phyloP scores from a whole-genome alignment of 1,140 invertebrate species.

The Ceratina calcarata region DNA sequence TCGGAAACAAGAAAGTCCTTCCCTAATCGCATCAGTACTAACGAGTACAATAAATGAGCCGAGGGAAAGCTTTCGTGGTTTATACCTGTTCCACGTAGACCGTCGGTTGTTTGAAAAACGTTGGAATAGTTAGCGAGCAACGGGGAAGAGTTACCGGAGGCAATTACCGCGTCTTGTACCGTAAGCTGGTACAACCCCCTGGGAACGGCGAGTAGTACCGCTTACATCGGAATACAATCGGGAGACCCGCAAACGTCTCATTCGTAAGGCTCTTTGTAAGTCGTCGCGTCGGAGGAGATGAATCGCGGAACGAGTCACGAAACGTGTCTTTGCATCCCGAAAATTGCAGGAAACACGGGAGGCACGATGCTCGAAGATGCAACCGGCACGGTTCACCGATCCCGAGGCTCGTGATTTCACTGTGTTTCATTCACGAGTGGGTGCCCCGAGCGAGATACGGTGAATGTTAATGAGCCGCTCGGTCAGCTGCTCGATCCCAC shows the following conservation, averaged over 20 bases:
- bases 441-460: conserved; percentile 65
- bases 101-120: neutral
- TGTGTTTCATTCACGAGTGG: conserved; percentile 71
- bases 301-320: neutral
- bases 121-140: conserved; percentile 2
- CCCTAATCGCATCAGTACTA: too few relatives aligned
- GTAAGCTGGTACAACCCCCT: neutral
- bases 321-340: neutral
- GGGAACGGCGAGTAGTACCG: neutral
- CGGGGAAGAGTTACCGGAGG: neutral
- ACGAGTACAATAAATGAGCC: neutral
- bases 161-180: conserved; percentile 10
- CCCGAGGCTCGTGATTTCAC: conserved; percentile 37
- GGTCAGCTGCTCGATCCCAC: conserved; percentile 54
- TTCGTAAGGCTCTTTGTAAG: neutral
- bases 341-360: conserved; percentile 27
- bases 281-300: neutral
- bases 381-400: conserved; percentile 51
- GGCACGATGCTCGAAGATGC: conserved; percentile 7
- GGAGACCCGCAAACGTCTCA: neutral
- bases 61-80: neutral
- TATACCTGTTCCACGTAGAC: neutral
- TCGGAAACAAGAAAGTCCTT: conserved; percentile 13
- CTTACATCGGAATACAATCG: conserved; percentile 15
- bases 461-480: conserved; percentile 71